Conservation (phyloP, 2,888 invertebrate genomes). For the Lordiphosa fenestrarum region DNA sequence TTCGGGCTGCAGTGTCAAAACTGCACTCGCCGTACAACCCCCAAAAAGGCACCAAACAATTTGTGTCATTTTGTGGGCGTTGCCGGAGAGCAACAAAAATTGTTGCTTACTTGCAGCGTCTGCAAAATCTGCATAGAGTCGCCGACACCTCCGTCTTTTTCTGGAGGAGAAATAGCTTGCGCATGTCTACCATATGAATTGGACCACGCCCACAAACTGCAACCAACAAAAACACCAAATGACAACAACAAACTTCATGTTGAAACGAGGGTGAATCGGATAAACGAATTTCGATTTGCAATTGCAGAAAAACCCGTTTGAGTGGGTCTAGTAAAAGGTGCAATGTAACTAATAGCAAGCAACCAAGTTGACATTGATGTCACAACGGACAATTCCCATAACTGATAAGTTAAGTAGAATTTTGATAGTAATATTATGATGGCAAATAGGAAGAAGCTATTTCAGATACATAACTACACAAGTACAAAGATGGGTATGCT, state of each 20-base stretch:
- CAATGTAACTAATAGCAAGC: conserved; percentile 29
- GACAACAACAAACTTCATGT: conserved; percentile 30
- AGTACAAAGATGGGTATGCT: too few species aligned
- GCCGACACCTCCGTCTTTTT: conserved; percentile 34
- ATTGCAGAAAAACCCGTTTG: conserved; percentile 6
- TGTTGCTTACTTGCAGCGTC: conserved; percentile 60
- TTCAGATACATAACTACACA: too few species aligned
- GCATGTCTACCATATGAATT: conserved; percentile 49
- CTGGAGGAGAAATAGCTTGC: conserved; percentile 62
- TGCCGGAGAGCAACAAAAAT: conserved; percentile 38
- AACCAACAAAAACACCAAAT: conserved; percentile 16
- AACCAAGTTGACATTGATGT: conserved; percentile 65
- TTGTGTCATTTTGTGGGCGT: conserved; percentile 58
- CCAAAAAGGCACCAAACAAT: conserved; percentile 26
- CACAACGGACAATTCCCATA: conserved; percentile 5
- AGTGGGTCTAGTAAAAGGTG: conserved; percentile 22
- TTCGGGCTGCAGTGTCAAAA: conserved; percentile 50
- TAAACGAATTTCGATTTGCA: conserved; percentile 41
- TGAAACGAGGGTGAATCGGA: conserved; percentile 56
- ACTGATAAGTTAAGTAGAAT: neutral
- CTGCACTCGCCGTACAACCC: conserved; percentile 43
- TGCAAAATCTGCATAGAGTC: conserved; percentile 69
- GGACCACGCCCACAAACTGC: conserved; percentile 60
- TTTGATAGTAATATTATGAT: too few species aligned
- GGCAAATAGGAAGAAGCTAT: too few species aligned